These are phyloP conservation scores for Lates japonicus DNA, from an alignment of 2,797 vertebrate genomes.

Conservation along the genomic window DNA sequence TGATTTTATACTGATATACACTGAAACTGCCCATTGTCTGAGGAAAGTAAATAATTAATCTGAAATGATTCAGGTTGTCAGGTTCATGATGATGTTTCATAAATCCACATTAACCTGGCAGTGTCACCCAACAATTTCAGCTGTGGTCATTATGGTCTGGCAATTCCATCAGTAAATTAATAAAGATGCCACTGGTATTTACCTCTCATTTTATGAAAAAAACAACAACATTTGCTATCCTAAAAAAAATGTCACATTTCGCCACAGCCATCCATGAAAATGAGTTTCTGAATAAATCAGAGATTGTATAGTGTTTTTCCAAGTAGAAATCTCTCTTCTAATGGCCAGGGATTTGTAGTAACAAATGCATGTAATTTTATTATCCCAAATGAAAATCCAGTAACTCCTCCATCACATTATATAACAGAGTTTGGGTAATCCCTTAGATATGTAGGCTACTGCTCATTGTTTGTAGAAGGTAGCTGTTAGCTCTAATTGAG, in stretches of 20 bases:
- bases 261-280: not conserved
- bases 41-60: not conserved
- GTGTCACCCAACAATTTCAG: not conserved
- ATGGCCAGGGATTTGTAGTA: not conserved
- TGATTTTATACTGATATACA: not conserved
- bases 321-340: not conserved
- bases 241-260: not conserved
- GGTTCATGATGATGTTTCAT: conserved; percentile 6
- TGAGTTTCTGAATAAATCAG: not conserved
- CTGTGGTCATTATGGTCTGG: conserved; percentile 7
- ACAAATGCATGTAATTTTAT: conserved; percentile 8
- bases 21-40: not conserved
- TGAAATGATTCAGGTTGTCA: not conserved
- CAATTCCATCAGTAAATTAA: conserved; percentile 5
- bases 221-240: not conserved
- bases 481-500: not conserved
- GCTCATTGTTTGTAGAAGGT: conserved; percentile 1
- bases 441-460: not conserved
- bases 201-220: not conserved
- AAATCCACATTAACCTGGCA: conserved; percentile 19
- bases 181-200: conserved; percentile 1
- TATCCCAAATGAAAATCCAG: conserved; percentile 3
- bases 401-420: conserved; percentile 12
- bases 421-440: conserved; percentile 30
- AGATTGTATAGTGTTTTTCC: not conserved